These are phyloP conservation scores for Tribolium madens DNA, from an alignment of 1,140 invertebrate species.

Conservation along the genomic window DNA sequence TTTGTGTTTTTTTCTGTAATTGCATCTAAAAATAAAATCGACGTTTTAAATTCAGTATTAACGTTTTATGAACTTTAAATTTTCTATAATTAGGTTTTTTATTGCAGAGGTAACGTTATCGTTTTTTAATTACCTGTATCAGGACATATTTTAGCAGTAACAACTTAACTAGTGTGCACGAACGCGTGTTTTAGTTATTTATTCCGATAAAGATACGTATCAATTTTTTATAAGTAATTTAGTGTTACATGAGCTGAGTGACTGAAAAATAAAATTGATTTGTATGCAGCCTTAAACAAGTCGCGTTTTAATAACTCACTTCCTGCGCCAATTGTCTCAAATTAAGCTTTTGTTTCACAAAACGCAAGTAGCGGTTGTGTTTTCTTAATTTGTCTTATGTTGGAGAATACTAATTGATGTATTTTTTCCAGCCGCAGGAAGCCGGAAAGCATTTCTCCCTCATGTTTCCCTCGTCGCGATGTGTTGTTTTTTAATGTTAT, in stretches of 20 bases:
- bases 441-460: conserved; percentile 49
- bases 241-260: neutral
- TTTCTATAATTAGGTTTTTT: neutral
- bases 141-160: neutral
- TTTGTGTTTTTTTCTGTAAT: too few relatives aligned
- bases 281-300: too few relatives aligned
- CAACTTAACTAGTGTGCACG: neutral
- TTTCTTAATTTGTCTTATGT: too few relatives aligned
- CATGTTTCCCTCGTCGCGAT: conserved; percentile 47
- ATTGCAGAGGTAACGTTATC: neutral
- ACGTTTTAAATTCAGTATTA: neutral
- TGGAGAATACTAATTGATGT: conserved; percentile 16
- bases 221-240: neutral
- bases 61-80: neutral
- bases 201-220: neutral
- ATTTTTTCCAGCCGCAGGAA: conserved; percentile 53
- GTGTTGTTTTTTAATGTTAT: conserved; percentile 49
- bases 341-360: too few relatives aligned
- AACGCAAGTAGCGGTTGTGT: too few relatives aligned
- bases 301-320: too few relatives aligned
- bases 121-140: neutral
- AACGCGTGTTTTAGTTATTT: neutral
- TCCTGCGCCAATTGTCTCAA: too few relatives aligned
- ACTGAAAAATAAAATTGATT: too few relatives aligned
- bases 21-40: too few relatives aligned